Base-by-base conservation (phyloP, 2,888 invertebrate genomes). In the Hipparchia sbordonii region DNA sequence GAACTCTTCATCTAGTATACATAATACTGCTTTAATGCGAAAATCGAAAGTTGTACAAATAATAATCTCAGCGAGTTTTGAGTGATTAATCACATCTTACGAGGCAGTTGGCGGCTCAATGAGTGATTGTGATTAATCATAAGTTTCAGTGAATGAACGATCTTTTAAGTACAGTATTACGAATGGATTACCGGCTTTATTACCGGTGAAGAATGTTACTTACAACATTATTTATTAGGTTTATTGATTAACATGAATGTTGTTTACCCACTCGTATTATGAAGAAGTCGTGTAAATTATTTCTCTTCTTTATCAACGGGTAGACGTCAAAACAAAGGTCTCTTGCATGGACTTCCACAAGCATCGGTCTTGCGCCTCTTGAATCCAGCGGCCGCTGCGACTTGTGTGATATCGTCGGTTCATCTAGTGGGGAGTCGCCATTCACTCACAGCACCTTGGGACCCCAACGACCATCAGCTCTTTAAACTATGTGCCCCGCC, bases 71-170 rank as follows among this genome's bases (percentile, higher is more conserved):
- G 23, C 2, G 7, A 59, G 9, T 33, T 59, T 23, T 39, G 5
- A 45, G 12, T 12, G 45, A 60, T 60, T 12, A 45, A 60, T 60
- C 45, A 60, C 6, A 12, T 12, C 45, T 60, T 57, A 57, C 59
- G 33, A 62, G 8, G 7, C 6, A n/a, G n/a, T 46, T 13, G 61
- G 46, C 46, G 13, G n/a, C 45, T 46, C 46, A 62, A 46, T 62
- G 61, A 46, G 61, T 62, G 61, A 62, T 60, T n/a, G 46, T 62
- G 61, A 62, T 60, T n/a, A 60, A 60, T 60, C 60, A 45, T 60
- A 60, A 12, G 23, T 59, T 23, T 59, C 33, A 12, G 39, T 62
- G 61, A 46, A 46, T 62, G 45, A 62, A 46, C 13, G n/a, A 62
- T 62, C 46, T 46, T 62, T 56, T 62, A 62, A 46, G 46, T 9